Conservation (phyloP, 2,888 invertebrate species). For the Cheilosia scutellata region DNA sequence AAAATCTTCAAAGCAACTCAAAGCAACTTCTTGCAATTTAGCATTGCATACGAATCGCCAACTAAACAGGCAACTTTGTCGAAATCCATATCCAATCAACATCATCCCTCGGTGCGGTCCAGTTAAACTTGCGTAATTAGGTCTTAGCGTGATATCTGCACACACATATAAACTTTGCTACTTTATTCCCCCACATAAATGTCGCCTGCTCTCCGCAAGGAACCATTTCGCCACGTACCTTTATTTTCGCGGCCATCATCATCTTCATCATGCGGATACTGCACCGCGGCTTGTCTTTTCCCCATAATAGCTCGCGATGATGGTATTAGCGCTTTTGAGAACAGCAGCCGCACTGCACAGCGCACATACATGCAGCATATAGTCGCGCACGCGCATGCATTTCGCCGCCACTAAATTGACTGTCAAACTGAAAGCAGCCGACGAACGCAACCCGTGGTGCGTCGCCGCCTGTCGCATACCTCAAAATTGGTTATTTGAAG, state of each 20-base stretch:
- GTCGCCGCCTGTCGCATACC: constrained; percentile 64
- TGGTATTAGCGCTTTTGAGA: constrained; percentile 61
- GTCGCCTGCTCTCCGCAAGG: constrained; percentile 30
- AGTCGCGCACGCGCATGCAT: constrained; percentile 19
- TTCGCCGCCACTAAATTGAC: constrained; percentile 51
- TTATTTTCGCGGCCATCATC: constrained; percentile 7
- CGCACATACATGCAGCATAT: background rate
- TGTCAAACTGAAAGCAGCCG: constrained; percentile 39
- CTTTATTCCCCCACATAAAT: constrained; percentile 70
- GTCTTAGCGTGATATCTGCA: constrained; percentile 59
- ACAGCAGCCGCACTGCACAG: constrained; percentile 39
- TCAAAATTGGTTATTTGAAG: constrained; percentile 73
- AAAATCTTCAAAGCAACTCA: background rate
- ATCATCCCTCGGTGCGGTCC: constrained; percentile 67
- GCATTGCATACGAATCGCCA: background rate
- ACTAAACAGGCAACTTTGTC: constrained; percentile 29
- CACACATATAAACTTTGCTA: constrained; percentile 55
- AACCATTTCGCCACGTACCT: constrained; percentile 44
- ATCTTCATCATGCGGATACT: constrained; percentile 59
- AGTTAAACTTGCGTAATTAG: constrained; percentile 67
- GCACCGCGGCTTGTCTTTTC: constrained; percentile 43
- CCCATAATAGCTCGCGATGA: constrained; percentile 45
- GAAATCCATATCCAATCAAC: constrained; percentile 63
- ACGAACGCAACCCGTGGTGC: constrained; percentile 35
- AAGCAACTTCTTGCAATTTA: background rate